These are phyloP conservation scores for Sylvia borin DNA, from an alignment of 2,797 vertebrate genomes.

Conservation along the genomic window DNA sequence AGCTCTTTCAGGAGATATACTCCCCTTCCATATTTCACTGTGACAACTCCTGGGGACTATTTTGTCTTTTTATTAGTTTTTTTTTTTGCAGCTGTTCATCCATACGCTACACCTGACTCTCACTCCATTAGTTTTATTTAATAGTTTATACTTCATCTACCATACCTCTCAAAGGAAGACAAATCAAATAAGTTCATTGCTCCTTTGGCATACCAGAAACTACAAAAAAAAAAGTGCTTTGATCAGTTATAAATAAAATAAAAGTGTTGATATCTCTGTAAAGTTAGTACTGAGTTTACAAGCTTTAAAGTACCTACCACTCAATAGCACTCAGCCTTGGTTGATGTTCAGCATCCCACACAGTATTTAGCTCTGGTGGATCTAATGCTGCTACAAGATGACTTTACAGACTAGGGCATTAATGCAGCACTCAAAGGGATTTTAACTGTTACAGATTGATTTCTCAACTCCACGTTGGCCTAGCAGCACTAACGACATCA, in stretches of 20 bases:
- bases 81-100: not conserved
- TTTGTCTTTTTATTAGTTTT: conserved; percentile 24
- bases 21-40: conserved; percentile 12
- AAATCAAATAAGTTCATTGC: not conserved
- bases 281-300: not conserved
- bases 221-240: not conserved
- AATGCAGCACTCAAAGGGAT: not conserved
- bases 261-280: not conserved
- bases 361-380: not conserved
- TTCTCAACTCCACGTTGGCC: not conserved
- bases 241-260: not conserved
- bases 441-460: not conserved
- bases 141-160: conserved; percentile 18
- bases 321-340: not conserved
- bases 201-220: not conserved
- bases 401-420: not conserved
- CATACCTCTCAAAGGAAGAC: not conserved
- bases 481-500: not conserved
- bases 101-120: not conserved
- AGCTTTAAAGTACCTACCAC: not conserved
- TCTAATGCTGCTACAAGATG: not conserved
- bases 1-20: not conserved
- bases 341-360: not conserved
- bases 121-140: conserved; percentile 48
- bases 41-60: not conserved